Conservation (phyloP, 2,113 vertebrate genomes). For the Grantiella picta region DNA sequence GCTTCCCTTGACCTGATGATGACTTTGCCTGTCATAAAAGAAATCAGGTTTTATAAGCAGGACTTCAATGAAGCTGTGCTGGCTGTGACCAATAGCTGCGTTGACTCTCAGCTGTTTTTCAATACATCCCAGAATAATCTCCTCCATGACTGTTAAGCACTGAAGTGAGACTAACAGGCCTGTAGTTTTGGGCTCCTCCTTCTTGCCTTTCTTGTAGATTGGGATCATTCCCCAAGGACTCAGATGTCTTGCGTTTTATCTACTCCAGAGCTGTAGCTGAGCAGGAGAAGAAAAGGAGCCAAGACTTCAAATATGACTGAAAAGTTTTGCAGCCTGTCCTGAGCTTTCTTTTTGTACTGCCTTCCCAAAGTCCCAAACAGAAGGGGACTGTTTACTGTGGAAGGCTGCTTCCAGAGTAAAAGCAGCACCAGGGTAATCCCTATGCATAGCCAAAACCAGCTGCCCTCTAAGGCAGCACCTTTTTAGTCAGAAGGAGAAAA, state of each 20-base stretch:
- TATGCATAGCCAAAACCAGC: not conserved
- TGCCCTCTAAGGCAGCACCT: fast-evolving
- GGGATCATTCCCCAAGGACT: not conserved
- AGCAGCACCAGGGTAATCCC: not conserved
- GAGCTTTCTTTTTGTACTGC: not conserved
- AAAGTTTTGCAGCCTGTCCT: not conserved
- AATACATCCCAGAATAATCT: not conserved
- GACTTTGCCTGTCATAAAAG: not conserved
- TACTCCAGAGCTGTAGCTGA: not conserved
- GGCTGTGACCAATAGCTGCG: not conserved
- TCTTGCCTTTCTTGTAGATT: not conserved
- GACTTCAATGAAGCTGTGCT: not conserved
- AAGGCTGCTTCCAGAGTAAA: not conserved
- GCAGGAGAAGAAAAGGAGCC: not conserved
- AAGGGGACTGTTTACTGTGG: not conserved
- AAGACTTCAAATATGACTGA: not conserved
- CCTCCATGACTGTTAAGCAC: not conserved
- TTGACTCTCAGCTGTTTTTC: not conserved
- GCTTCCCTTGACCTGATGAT: not conserved
- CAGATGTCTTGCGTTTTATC: fast-evolving
- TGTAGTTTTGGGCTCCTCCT: not conserved
- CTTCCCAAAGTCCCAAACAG: not conserved
- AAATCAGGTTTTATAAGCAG: not conserved
- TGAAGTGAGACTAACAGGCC: not conserved
- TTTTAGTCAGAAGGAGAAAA: not conserved